These are phyloP conservation scores for Glossosoma conforme DNA, from an alignment of 1,140 invertebrate species.

Conservation along the genomic window DNA sequence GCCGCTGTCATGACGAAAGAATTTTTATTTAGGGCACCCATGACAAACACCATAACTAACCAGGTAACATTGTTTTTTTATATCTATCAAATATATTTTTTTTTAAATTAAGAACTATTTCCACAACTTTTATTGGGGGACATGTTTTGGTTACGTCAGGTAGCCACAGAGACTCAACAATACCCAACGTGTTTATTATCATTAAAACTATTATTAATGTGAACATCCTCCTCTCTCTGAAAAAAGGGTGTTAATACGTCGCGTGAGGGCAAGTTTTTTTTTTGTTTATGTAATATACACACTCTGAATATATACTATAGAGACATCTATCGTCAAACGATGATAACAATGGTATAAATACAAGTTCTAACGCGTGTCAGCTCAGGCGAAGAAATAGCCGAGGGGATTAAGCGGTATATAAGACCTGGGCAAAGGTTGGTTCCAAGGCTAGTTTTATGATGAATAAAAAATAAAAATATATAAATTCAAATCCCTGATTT, in stretches of 20 bases:
- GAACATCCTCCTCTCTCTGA: not conserved
- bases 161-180: not conserved
- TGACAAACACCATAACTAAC: constrained; percentile 12
- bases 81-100: constrained; percentile 1
- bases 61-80: constrained; percentile 14
- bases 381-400: not conserved
- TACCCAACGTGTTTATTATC: not conserved
- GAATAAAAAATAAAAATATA: not conserved
- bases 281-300: too few species aligned
- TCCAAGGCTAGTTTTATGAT: not conserved
- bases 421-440: not conserved
- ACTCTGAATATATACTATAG: too few species aligned
- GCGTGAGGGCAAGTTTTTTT: too few species aligned
- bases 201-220: not conserved
- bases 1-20: constrained; percentile 12
- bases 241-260: too few species aligned
- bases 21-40: constrained; percentile 19
- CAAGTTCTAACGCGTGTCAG: not conserved
- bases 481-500: not conserved
- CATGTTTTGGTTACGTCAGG: not conserved
- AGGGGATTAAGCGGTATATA: not conserved
- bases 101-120: not conserved
- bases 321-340: not conserved
- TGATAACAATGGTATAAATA: not conserved
- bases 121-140: not conserved